Conservation (phyloP, 2,888 invertebrate species). For the Trachelus stipa region DNA sequence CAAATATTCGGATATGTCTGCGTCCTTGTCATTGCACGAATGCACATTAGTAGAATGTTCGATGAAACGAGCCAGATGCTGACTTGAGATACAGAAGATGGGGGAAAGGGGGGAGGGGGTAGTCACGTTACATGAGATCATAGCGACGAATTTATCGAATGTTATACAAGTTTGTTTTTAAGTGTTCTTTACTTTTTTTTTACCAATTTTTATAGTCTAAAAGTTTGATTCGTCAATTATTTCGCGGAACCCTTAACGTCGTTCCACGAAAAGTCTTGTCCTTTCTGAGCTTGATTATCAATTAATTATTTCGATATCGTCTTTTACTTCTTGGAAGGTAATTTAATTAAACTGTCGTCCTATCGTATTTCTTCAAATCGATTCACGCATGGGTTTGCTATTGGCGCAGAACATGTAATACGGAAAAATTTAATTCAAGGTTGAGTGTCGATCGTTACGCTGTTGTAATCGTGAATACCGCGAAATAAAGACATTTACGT, state of each 20-base stretch:
- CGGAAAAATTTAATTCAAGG: neutral
- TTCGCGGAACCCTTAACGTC: neutral
- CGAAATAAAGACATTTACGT: neutral
- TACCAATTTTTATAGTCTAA: neutral
- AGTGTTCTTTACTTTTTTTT: neutral
- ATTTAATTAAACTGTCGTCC: neutral
- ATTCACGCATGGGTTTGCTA: neutral
- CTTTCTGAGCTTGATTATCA: neutral
- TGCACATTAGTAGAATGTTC: neutral
- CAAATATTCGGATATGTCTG: constrained; percentile 40
- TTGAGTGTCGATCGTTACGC: neutral
- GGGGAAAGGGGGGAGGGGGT: no score
- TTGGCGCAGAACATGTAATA: no score
- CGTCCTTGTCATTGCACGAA: neutral
- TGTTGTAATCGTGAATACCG: neutral
- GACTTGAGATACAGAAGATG: neutral
- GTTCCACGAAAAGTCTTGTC: neutral
- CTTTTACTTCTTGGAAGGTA: neutral
- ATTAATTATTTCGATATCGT: neutral
- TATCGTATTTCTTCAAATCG: neutral
- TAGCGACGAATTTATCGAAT: neutral
- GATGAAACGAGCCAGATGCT: neutral
- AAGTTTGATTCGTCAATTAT: neutral
- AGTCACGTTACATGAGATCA: neutral
- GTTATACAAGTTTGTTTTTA: neutral